Evolutionary conservation across 2,797 vertebrate genomes (phyloP).

Genomic region (Danio albolineatus): DNA sequence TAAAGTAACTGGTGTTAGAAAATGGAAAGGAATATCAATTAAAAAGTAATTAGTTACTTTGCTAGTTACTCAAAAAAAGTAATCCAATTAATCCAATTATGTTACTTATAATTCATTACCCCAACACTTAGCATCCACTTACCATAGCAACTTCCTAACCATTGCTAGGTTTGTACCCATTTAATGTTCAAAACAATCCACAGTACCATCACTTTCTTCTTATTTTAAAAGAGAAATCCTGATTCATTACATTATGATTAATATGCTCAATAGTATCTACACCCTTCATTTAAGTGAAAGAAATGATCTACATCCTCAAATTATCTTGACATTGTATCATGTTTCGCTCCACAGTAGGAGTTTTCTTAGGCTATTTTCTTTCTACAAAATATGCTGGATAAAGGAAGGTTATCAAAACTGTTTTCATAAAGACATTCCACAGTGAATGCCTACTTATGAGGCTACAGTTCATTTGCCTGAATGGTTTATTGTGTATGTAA

Average conservation of each 20-base stretch:
- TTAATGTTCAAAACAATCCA: not conserved
- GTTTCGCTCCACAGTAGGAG: constrained; percentile 19
- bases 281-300: constrained; percentile 8
- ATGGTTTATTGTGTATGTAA: constrained; percentile 33
- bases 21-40: no score
- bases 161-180: not conserved
- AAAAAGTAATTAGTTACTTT: no score
- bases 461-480: constrained; percentile 28
- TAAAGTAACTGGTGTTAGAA: no score
- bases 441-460: constrained; percentile 39
- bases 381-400: constrained; percentile 1
- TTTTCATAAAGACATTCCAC: constrained; percentile 54
- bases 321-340: not conserved
- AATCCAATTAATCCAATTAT: no score
- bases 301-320: not conserved
- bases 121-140: no score
- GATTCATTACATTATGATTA: not conserved
- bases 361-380: constrained; percentile 6
- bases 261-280: not conserved
- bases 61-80: no score
- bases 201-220: not conserved
- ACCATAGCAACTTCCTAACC: no score
- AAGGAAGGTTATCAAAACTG: constrained; percentile 47
- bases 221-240: not conserved
- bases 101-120: no score